Base-by-base conservation (phyloP, 1,140 invertebrate species). In the Theocolax elegans region DNA sequence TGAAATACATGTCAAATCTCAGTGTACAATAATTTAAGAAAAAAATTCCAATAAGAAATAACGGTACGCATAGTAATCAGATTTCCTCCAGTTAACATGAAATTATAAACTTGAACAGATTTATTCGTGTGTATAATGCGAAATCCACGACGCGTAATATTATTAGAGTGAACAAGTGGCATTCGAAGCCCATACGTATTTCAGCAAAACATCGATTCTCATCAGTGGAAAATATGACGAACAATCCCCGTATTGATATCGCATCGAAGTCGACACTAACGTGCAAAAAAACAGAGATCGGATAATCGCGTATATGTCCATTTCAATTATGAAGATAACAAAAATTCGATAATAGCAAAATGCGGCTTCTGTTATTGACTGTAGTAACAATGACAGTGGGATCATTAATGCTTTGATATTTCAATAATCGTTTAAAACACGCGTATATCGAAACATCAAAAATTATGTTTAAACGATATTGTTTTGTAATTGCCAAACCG, bases 281-380 rank as follows among this genome's bases (percentile, higher is more conserved):
- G 31, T 10, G 7, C 4, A 13, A n/a, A 31, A 54, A 54, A 29
- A 54, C 51, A 54, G 27, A 31, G 51, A 54, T 54, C 51, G n/a
- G 51, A 35, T 19, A 19, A 54, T 19, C 27, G n/a, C 25, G 15
- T 29, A 15, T 13, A 23, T 13, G 8, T 51, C 48, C 48, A 51
- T 51, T 51, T 51, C 12, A 10, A 15, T 44, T 15, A 44, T 44
- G 13, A 44, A 21, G 23, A 27, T 27, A 27, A 54, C 3, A 29
- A 53, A 54, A 54, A 54, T 35, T 35, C n/a, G 29, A 54, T 54
- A 29, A 31, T 25, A 25, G 49, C 12, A 35, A 35, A 35, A 35
- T 35, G n/a, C 31, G 31, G 31, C 4, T 35, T 35, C 4, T 35
- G 4, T 35, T 35, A 35, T 35, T 35, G 31, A 6, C 4, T 35